phyloP scores from a whole-genome alignment of 2,888 invertebrate species.

The Ectemnius lituratus region DNA sequence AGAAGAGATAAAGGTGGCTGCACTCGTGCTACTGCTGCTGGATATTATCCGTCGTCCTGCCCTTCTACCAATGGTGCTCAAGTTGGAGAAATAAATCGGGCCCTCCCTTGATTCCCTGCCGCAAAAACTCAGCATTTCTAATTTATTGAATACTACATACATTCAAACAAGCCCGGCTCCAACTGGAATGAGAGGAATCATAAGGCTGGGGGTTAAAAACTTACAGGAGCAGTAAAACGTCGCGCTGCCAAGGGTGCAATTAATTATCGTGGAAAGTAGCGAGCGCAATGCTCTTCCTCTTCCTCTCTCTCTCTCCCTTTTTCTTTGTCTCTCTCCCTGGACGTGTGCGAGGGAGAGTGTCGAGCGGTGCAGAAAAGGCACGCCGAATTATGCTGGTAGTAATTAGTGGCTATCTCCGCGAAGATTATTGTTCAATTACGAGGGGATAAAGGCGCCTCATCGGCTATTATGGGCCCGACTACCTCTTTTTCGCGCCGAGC shows the following conservation, averaged over 20 bases:
- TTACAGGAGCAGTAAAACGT: constrained; percentile 16
- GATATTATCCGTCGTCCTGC: constrained; percentile 65
- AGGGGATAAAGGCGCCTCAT: constrained; percentile 2
- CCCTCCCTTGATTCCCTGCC: constrained; percentile 20
- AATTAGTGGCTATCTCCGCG: constrained; percentile 6
- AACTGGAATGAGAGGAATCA: no score
- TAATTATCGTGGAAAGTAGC: constrained; percentile 2
- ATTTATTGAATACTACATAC: no score
- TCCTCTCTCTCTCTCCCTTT: no score
- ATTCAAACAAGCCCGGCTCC: no score
- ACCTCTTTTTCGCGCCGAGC: constrained; percentile 3
- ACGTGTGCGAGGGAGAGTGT: not conserved
- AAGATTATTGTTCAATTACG: constrained; percentile 6
- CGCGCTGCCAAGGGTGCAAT: not conserved
- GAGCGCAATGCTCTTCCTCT: no score
- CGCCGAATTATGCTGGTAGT: constrained; percentile 2
- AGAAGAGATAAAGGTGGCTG: constrained; percentile 74
- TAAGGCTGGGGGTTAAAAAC: not conserved
- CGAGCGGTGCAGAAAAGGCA: not conserved
- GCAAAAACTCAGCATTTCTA: no score
- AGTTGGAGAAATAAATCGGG: constrained; percentile 55
- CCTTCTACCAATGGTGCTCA: constrained; percentile 29
- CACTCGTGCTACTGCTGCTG: constrained; percentile 46
- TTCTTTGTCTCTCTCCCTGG: no score
- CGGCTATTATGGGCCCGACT: not conserved